Percentiles rank a stretch among this genome's conserved stretches.
Conservation (phyloP, 1,140 invertebrate genomes). For the Andrena cerasifolii region DNA sequence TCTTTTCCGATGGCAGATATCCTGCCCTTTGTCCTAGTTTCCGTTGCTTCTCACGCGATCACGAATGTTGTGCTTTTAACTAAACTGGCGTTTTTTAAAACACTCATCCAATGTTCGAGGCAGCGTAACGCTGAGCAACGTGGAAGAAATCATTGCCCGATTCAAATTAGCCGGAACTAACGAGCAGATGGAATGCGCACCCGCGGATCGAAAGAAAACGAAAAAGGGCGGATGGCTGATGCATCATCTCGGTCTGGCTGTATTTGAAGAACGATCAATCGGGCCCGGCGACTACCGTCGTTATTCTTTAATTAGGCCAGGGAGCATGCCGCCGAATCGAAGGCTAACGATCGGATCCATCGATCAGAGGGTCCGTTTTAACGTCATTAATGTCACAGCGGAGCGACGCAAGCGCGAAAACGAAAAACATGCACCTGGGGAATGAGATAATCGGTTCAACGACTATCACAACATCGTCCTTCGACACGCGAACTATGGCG, state of each 20-base stretch:
- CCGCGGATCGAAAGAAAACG: slow-evolving; percentile 10
- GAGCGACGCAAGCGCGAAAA: slow-evolving; percentile 24
- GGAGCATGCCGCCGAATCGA: slow-evolving; percentile 34
- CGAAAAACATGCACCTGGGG: background rate
- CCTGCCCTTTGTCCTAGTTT: too few species aligned
- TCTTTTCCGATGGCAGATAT: too few species aligned
- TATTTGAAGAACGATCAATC: slow-evolving; percentile 48
- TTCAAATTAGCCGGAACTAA: slow-evolving; percentile 68
- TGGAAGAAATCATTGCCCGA: slow-evolving; percentile 19
- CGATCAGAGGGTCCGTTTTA: slow-evolving; percentile 52
- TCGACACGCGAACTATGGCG: background rate
- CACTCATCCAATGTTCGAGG: too few species aligned
- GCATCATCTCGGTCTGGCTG: slow-evolving; percentile 48
- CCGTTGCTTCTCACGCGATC: too few species aligned
- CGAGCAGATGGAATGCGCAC: slow-evolving; percentile 51
- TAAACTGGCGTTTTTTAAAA: too few species aligned
- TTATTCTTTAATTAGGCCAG: slow-evolving; percentile 60
- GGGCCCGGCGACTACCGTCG: slow-evolving; percentile 43
- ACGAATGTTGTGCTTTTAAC: too few species aligned
- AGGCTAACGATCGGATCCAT: slow-evolving; percentile 43
- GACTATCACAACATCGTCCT: slow-evolving; percentile 38
- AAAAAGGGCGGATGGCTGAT: slow-evolving; percentile 7
- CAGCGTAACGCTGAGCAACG: too few species aligned
- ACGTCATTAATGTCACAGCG: slow-evolving; percentile 53
- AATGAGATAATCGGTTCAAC: slow-evolving; percentile 33